phyloP scores from a whole-genome alignment of 2,888 invertebrate genomes.

The Craniophora ligustri region DNA sequence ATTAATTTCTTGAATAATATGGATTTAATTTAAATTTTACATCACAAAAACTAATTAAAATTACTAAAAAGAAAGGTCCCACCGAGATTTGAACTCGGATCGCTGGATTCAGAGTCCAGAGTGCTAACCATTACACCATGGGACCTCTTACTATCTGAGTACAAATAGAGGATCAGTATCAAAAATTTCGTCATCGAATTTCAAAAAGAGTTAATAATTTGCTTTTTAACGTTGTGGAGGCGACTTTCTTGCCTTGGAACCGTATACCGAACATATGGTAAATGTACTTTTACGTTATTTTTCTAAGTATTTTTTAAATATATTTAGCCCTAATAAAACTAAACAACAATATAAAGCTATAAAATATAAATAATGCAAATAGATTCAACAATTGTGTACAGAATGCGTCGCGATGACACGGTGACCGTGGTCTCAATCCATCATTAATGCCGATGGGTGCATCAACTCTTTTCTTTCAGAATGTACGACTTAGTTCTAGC shows the following conservation, averaged over 20 bases:
- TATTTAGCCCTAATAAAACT: no score
- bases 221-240: no score
- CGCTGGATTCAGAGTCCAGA: constrained; percentile 94
- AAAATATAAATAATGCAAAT: constrained; percentile 26
- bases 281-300: no score
- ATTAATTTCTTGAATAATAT: no score
- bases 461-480: constrained; percentile 12
- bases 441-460: constrained; percentile 31
- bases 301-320: no score
- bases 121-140: constrained; percentile 94
- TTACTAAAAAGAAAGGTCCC: constrained; percentile 84
- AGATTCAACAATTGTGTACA: constrained; percentile 35
- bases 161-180: constrained; percentile 5
- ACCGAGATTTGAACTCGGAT: constrained; percentile 94
- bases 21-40: not conserved
- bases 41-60: not conserved
- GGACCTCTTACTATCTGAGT: constrained; percentile 77
- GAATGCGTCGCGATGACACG: constrained; percentile 62
- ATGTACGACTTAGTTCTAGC: constrained; percentile 10
- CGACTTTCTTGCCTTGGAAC: no score
- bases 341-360: not conserved
- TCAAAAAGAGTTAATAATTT: no score
- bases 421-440: constrained; percentile 70
- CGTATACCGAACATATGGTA: no score
- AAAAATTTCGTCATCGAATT: constrained; percentile 1